Evolutionary conservation across 2,888 invertebrate genomes (phyloP), one percentile per base, ranked within the genome.

Genomic region (Hartigia nigra): DNA sequence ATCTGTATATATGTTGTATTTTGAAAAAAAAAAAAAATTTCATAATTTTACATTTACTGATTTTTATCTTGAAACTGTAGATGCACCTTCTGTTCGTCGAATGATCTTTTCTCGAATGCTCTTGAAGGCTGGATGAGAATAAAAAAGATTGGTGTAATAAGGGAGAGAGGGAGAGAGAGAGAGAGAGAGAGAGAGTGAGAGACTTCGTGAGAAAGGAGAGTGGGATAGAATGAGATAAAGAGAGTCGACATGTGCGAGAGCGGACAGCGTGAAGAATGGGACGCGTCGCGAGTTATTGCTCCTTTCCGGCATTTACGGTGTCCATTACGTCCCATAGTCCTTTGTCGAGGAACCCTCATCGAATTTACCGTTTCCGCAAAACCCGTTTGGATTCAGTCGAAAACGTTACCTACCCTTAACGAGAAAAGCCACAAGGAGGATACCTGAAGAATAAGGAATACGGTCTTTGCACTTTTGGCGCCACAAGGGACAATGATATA

Each of bases 261-360:
- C 84, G 83, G 75, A 70, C 78, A 82, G 83, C 83, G 84, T 82
- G 84, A 85, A 85, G 82, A 82, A 83, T 82, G 76, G 86, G 86
- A 87, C 85, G 84, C 85, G 82, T 84, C 86, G 81, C 80, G 85
- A 89, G 87, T 88, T 88, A 88, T 89, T 88, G 87, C 86, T 81
- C 86, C 87, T 88, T 89, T 89, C 88, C 88, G 89, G 88, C 83
- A 85, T 86, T 88, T 85, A 86, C 87, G 87, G 88, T 87, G 86
- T 88, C 86, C 88, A 88, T 88, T 87, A 88, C 87, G 83, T 83
- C 81, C 83, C 82, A 82, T 79, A 78, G 76, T 81, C 79, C 81
- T 81, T 82, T 84, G 81, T 83, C 83, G 55, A 55, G 55, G 55
- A 55, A 55, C 55, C 55, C 55, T 55, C 55, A 55, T 55, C 55